These are phyloP conservation scores for Fulica atra DNA, from an alignment of 2,113 vertebrate species.

Conservation along the genomic window DNA sequence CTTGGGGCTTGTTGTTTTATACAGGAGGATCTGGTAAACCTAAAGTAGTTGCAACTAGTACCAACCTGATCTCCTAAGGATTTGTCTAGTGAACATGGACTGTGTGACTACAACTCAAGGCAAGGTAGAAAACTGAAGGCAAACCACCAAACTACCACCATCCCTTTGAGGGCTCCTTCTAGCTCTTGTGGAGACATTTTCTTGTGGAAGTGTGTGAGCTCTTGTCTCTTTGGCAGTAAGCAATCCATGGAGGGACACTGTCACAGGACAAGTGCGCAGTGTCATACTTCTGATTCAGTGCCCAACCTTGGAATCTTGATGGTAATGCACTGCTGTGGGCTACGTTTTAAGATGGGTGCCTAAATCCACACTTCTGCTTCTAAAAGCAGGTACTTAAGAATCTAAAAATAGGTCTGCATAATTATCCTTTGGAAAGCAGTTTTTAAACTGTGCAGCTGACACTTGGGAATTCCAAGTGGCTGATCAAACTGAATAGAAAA, in stretches of 20 bases:
- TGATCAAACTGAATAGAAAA: slow-evolving; percentile 68
- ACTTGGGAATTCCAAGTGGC: slow-evolving; percentile 69
- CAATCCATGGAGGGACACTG: neutral
- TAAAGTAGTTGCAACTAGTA: neutral
- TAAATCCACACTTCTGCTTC: slow-evolving; percentile 30
- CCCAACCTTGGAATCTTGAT: neutral
- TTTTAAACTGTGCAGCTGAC: slow-evolving; percentile 60
- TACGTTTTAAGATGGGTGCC: neutral
- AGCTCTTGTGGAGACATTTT: neutral
- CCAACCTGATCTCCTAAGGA: neutral
- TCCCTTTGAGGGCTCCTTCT: neutral
- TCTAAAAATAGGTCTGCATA: slow-evolving; percentile 54
- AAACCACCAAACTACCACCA: neutral
- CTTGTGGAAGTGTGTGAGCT: neutral
- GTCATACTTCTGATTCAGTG: neutral
- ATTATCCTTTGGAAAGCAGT: slow-evolving; percentile 58
- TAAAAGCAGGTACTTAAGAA: slow-evolving; percentile 59
- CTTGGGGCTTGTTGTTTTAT: neutral
- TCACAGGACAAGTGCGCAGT: neutral
- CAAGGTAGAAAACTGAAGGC: neutral
- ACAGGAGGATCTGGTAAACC: neutral
- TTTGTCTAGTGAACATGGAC: neutral
- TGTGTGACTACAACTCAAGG: neutral
- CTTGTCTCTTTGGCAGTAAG: neutral
- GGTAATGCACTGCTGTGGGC: neutral